Evolutionary conservation across 2,797 vertebrate species (phyloP), one percentile per base, ranked within the genome.

Genomic region (Oophaga sylvatica): DNA sequence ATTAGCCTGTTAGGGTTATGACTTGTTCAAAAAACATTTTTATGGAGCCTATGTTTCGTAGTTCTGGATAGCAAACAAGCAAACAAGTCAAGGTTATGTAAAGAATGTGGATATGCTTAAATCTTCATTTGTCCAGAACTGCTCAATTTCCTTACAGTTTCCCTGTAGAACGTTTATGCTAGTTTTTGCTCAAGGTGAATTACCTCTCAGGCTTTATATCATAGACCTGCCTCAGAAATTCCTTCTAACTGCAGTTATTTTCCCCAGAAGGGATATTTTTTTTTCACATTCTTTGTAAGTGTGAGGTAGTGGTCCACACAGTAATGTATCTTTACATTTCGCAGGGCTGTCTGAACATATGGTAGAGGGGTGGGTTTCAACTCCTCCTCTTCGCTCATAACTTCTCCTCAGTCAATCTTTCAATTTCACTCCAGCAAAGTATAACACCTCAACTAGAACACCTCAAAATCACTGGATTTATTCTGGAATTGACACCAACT

Each of bases 321-420:
- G 67, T 31, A 62, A 67, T 79, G 78, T 48, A 81, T 85, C 83
- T 56, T 65, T 41, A 88, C 84, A 88, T 84, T 86, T 85, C 90
- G 85, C 2, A 68, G 17, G 19, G 0, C 45, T 86, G 83, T 75
- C 8, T 16, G 87, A 84, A 71, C 45, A 59, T 73, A 53, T 19
- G 80, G 83, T 17, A 5, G 59, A 29, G 80, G 84, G 76, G 68
- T 77, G 84, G 87, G 86, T 90, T 0, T 0, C 62, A 88, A 79
- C 90, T 2, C 90, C 90, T 92, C 92, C 91, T 90, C 91, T 85
- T 70, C 22, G 89, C 85, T 80, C 85, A 12, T 5, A 90, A 91
- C 87, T 90, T 89, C 86, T 88, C 73, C 90, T 77, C 35, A 86
- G 81, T 83, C 15, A 29, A 0, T 31, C 1, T 0, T 22, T 60